Evolutionary conservation across 2,888 invertebrate genomes (phyloP).

Genomic region (Pasiphila rectangulata): DNA sequence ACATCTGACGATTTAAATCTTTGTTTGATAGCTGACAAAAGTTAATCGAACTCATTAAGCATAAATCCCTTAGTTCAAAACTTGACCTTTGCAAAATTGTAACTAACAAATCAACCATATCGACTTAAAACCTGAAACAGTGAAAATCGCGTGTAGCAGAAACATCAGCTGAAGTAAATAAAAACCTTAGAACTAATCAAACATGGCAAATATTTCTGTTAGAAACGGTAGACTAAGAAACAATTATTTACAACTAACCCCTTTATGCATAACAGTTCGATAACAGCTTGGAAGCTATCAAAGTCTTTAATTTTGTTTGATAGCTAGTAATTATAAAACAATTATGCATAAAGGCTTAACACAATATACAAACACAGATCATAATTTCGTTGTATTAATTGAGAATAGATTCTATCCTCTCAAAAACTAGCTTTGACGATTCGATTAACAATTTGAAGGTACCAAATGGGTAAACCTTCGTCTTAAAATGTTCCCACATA

Average conservation of each 20-base stretch:
- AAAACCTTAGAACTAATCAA: conserved; percentile 44
- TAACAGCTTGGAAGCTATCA: too few relatives aligned
- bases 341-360: too few relatives aligned
- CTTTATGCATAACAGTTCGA: too few relatives aligned
- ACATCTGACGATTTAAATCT: too few relatives aligned
- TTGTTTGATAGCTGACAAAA: too few relatives aligned
- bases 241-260: conserved; percentile 59
- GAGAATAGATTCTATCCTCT: neutral
- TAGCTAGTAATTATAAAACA: too few relatives aligned
- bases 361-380: conserved; percentile 59
- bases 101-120: too few relatives aligned
- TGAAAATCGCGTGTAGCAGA: neutral
- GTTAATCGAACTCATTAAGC: too few relatives aligned
- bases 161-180: conserved; percentile 19
- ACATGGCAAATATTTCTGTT: conserved; percentile 56
- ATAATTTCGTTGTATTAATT: neutral
- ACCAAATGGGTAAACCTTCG: conserved; percentile 3
- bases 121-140: too few relatives aligned
- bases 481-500: neutral
- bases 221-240: conserved; percentile 51
- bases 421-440: neutral
- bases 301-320: too few relatives aligned
- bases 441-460: neutral
- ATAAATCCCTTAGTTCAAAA: too few relatives aligned
- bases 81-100: too few relatives aligned